These are phyloP conservation scores for Acyrthosiphon pisum DNA, from an alignment of 1,140 invertebrate species.

Conservation along the genomic window DNA sequence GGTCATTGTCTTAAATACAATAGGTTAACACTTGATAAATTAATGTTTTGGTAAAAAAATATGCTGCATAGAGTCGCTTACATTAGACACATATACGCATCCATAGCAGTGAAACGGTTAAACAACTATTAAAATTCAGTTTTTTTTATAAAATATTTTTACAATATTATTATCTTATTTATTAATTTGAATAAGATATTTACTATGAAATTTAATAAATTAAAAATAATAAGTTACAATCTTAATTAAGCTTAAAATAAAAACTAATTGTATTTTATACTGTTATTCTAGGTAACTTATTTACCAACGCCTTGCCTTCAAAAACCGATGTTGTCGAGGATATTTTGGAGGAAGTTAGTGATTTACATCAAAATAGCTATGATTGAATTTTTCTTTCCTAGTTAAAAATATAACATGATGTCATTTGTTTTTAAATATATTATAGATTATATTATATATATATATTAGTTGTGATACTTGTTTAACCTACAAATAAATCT, in stretches of 20 bases:
- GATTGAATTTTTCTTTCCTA: constrained; percentile 23
- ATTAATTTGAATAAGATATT: not conserved
- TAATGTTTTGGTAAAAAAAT: too few species aligned
- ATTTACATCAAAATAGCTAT: constrained; percentile 39
- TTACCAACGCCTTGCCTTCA: constrained; percentile 45
- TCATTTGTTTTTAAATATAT: constrained; percentile 12
- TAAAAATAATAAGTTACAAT: too few species aligned
- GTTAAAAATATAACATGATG: not conserved
- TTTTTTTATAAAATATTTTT: not conserved
- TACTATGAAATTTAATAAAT: not conserved
- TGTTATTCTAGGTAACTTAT: constrained; percentile 34
- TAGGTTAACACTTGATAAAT: not conserved
- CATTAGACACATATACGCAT: too few species aligned
- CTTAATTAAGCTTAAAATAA: not conserved
- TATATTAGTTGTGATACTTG: not conserved
- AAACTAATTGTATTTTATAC: not conserved
- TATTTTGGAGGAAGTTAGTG: constrained; percentile 53
- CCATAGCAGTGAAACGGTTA: too few species aligned
- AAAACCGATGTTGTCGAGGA: constrained; percentile 44
- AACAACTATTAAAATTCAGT: too few species aligned
- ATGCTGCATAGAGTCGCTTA: too few species aligned
- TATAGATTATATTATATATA: not conserved
- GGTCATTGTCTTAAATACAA: not conserved
- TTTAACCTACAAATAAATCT: constrained; percentile 9
- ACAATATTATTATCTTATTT: not conserved